Base-by-base conservation (phyloP, 1,140 invertebrate species). In the Oryzaephilus surinamensis region DNA sequence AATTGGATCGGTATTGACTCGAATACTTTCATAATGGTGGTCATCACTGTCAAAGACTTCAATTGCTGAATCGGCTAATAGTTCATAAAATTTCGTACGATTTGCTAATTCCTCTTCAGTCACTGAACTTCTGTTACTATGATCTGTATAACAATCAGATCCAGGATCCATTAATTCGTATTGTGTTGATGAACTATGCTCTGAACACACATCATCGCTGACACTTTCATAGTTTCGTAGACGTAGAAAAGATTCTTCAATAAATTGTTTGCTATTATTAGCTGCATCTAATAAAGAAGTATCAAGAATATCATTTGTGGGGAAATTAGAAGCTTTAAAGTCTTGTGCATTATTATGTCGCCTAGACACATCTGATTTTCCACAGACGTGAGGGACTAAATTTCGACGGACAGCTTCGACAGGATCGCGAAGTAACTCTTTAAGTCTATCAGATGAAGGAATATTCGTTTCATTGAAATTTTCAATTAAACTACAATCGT, bases 21-120 rank as follows among this genome's bases (percentile, higher is more conserved):
- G 70, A 16, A 87, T 84, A 12, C 81, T 74, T 55, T 87, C 84
- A 45, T 87, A 86, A 37, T 81, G 76, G 65, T 86, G 76, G 47
- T 78, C 74, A 37, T 75, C 71, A 17, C 48, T 62, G 48, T 74
- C 72, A 1, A 68, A 62, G 11, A 73, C 71, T 60, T 77, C 76
- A 14, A 76, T 52, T 2, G 73, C 73, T 12, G 73, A 71, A 49
- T 79, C 76, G 4, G 77, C 75, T 36, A 79, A 50, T 56, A 79
- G 68, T 57, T 79, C 75, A 54, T 79, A 78, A 58, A 79, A 79
- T 55, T 71, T 84, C 52, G 66, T 73, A 42, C 73, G 62, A 26
- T 72, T 76, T 19, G 43, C 48, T 19, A 61, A 37, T 12, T 75
- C 71, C 48, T 73, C 71, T 60, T 75, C 71, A 10, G 72, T 72